Percentiles rank a stretch among this genome's conserved stretches.
These are phyloP conservation scores for Pseudotriccus pelzelni DNA, from an alignment of 2,797 vertebrate species.

Conservation along the genomic window DNA sequence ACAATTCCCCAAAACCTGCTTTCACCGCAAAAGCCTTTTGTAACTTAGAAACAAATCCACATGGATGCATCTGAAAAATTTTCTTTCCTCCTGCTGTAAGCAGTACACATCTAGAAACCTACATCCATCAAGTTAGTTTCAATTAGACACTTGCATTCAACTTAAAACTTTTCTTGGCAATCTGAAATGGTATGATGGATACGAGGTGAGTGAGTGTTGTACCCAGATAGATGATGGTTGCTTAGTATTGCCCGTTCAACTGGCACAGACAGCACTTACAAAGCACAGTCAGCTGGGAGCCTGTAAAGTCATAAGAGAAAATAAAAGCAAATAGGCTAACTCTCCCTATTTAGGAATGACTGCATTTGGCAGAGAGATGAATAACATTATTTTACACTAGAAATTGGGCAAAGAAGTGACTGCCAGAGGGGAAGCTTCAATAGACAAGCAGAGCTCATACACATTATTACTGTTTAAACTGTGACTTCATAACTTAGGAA, in stretches of 20 bases:
- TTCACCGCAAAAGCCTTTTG: constrained; percentile 73
- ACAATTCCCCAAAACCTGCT: constrained; percentile 78
- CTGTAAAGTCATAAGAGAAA: not conserved
- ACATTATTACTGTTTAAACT: not conserved
- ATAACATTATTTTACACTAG: not conserved
- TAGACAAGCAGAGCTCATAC: not conserved
- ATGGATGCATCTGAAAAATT: not conserved
- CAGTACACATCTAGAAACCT: not conserved
- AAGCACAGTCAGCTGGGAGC: not conserved
- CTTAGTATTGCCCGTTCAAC: not conserved
- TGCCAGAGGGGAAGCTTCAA: not conserved
- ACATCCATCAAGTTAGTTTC: not conserved
- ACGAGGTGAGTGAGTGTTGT: not conserved
- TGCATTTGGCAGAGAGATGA: not conserved
- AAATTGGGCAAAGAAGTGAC: not conserved
- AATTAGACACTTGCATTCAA: not conserved
- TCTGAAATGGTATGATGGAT: not conserved
- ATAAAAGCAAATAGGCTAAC: not conserved
- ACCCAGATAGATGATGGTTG: not conserved
- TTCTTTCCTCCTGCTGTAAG: not conserved
- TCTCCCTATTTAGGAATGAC: not conserved
- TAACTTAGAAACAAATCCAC: constrained; percentile 55
- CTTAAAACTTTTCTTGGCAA: not conserved
- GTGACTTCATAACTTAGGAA: not conserved
- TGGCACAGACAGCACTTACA: not conserved